Percentiles rank a stretch among this genome's conserved stretches.
phyloP scores from a whole-genome alignment of 1,140 invertebrate species.

The Aphaenogaster rudis region DNA sequence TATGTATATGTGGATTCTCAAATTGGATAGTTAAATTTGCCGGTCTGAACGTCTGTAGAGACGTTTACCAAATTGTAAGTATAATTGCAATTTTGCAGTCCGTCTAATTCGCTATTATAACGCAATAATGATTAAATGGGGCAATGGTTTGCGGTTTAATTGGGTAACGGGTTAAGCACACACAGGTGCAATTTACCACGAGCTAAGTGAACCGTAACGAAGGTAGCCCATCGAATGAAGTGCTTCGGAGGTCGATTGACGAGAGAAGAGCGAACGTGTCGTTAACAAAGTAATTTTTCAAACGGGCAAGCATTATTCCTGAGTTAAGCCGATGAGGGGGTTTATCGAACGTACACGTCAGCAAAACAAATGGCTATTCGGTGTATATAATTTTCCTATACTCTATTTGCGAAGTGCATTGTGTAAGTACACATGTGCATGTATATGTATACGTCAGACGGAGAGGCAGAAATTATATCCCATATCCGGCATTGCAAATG shows the following conservation, averaged over 20 bases:
- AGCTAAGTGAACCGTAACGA: slow-evolving; percentile 57
- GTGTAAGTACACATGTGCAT: too few relatives aligned
- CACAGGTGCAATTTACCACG: slow-evolving; percentile 56
- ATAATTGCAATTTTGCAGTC: neutral
- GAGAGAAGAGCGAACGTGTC: slow-evolving; percentile 37
- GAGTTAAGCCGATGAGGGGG: slow-evolving; percentile 37
- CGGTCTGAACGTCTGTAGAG: neutral
- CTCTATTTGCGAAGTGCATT: neutral
- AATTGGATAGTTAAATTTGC: slow-evolving; percentile 6
- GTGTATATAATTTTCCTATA: slow-evolving; percentile 13
- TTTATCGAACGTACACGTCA: slow-evolving; percentile 42
- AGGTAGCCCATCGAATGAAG: slow-evolving; percentile 54
- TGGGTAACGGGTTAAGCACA: slow-evolving; percentile 56
- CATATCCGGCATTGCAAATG: slow-evolving; percentile 24
- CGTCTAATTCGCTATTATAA: slow-evolving; percentile 37
- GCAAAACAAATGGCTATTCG: slow-evolving; percentile 41
- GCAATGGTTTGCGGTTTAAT: slow-evolving; percentile 55
- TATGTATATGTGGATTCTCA: neutral
- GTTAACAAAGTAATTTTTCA: slow-evolving; percentile 65
- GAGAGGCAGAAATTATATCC: slow-evolving; percentile 49
- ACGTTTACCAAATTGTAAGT: slow-evolving; percentile 12
- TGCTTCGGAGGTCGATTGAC: slow-evolving; percentile 42
- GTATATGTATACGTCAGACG: neutral
- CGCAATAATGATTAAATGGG: slow-evolving; percentile 54
- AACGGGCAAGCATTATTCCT: slow-evolving; percentile 58